These are phyloP conservation scores for Ferdinandea cuprea DNA, from an alignment of 2,888 invertebrate genomes.

Conservation along the genomic window DNA sequence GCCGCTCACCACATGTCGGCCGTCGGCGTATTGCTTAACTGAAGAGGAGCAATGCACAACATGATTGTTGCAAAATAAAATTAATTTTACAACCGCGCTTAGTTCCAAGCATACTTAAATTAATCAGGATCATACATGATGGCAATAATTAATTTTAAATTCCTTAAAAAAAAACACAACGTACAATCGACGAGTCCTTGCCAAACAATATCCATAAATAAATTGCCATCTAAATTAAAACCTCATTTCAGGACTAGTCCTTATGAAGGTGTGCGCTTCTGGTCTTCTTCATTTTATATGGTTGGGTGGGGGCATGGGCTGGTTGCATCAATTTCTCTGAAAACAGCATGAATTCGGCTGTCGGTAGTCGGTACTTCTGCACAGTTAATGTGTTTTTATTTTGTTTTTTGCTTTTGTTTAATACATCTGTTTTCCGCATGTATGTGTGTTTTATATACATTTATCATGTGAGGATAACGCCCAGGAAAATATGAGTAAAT, in stretches of 20 bases:
- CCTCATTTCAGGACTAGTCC: slow-evolving; percentile 24
- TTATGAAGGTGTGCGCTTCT: slow-evolving; percentile 43
- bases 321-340: slow-evolving; percentile 51
- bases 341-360: slow-evolving; percentile 57
- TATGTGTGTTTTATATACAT: slow-evolving; percentile 47
- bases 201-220: slow-evolving; percentile 63
- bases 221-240: slow-evolving; percentile 67
- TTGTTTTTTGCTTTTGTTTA: slow-evolving; percentile 2
- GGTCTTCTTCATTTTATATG: slow-evolving; percentile 2
- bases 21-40: neutral
- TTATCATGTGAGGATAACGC: slow-evolving; percentile 53
- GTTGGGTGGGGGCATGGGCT: too few relatives aligned
- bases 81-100: slow-evolving; percentile 52
- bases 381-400: slow-evolving; percentile 9
- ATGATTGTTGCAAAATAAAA: slow-evolving; percentile 11
- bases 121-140: slow-evolving; percentile 40
- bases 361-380: slow-evolving; percentile 25
- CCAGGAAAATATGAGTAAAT: slow-evolving; percentile 34
- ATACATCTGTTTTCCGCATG: neutral
- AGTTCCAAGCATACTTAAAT: slow-evolving; percentile 64
- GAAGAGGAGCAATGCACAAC: slow-evolving; percentile 29
- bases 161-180: neutral
- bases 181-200: neutral
- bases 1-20: neutral
- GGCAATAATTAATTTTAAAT: slow-evolving; percentile 36